Evolutionary conservation across 2,797 vertebrate genomes (phyloP), one percentile per base, ranked within the genome.

Genomic region (Danio aesculapii): DNA sequence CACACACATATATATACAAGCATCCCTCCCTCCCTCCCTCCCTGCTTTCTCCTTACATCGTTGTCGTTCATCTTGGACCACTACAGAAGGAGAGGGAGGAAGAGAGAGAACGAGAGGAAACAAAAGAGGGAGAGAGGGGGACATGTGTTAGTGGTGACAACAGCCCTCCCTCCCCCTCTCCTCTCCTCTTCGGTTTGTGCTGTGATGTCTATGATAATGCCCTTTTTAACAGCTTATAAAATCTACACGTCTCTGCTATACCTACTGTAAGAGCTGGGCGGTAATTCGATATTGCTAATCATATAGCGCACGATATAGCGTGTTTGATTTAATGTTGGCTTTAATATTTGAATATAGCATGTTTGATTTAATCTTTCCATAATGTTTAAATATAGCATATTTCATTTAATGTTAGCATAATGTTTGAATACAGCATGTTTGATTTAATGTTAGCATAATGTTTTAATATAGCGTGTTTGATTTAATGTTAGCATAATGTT

Each of bases 11-110:
- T 17, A 57, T 89, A 88, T 84, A 86, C 90, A 86, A 63, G 59
- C 86, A 47, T 87, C 87, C 87, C 87, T 90, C 91, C 88, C 87
- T 90, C 91, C 88, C 87, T 88, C 88, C 90, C 90, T 88, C 79
- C 71, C 83, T 80, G 73, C 12, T 81, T 92, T 92, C 86, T 93
- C 90, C 93, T 95, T 94, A 95, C 93, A 94, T 94, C 88, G 86
- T 91, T 94, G 93, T 87, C 92, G 93, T 93, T 95, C 93, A 93
- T 95, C 94, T 91, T 93, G 93, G 93, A 90, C 93, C 93, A 95
- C 94, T 95, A 93, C 89, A 93, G 93, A 92, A 90, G 92, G 91
- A 91, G 90, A 92, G 90, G 88, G 90, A 86, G 90, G 88, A 87
- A 90, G 90, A 91, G 91, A 92, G 89, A 92, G 90, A 93, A 91